Conservation (phyloP, 2,888 invertebrate species). For the Drosophila atripex region DNA sequence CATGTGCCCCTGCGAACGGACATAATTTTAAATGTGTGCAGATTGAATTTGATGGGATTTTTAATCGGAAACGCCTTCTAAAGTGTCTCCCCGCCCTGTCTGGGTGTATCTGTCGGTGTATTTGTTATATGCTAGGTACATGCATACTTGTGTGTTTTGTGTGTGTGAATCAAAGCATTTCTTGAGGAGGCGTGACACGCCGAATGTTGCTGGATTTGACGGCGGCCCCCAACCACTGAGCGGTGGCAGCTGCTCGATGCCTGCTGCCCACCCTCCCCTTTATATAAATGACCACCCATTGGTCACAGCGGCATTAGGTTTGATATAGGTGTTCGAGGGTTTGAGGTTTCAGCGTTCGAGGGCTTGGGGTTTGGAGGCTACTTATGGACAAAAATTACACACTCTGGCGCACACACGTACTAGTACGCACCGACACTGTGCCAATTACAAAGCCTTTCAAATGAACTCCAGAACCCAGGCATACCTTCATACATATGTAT, state of each 20-base stretch:
- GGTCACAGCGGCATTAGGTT: slow-evolving; percentile 51
- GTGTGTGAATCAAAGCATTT: slow-evolving; percentile 5
- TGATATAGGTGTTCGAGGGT: slow-evolving; percentile 51
- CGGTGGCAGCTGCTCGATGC: too few relatives aligned
- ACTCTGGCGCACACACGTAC: slow-evolving; percentile 15
- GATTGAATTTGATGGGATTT: slow-evolving; percentile 47
- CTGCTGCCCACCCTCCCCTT: neutral
- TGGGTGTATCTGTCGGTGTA: neutral
- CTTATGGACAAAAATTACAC: slow-evolving; percentile 71
- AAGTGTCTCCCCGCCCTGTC: slow-evolving; percentile 29
- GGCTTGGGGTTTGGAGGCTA: slow-evolving; percentile 43
- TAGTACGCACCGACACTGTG: neutral
- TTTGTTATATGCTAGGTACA: neutral
- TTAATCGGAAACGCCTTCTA: slow-evolving; percentile 50
- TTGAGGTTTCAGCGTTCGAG: neutral
- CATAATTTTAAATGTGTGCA: slow-evolving; percentile 14
- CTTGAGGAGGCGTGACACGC: slow-evolving; percentile 50
- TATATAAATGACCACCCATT: slow-evolving; percentile 52
- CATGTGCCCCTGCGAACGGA: neutral
- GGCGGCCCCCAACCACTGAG: neutral
- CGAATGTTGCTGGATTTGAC: slow-evolving; percentile 35
- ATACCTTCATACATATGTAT: neutral
- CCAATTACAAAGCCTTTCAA: slow-evolving; percentile 12
- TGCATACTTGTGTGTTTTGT: neutral
- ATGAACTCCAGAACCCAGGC: slow-evolving; percentile 7